Conservation (phyloP, 2,888 invertebrate genomes). For the Teinopalpus imperialis region DNA sequence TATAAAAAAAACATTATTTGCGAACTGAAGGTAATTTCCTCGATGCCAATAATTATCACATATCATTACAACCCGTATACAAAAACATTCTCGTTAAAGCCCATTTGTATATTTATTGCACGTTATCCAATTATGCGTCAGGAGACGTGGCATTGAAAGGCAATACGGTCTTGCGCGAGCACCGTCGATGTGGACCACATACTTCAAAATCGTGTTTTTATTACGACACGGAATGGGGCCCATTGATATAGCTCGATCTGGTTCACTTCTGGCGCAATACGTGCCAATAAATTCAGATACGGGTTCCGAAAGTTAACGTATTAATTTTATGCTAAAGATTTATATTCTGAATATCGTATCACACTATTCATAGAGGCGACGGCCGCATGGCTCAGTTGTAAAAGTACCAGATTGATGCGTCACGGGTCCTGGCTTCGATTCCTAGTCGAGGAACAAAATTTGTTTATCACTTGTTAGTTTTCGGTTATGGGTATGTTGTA, state of each 20-base stretch:
- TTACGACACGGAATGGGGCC: constrained; percentile 3
- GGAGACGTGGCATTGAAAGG: constrained; percentile 17
- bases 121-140: constrained; percentile 14
- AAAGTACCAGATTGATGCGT: too few relatives aligned
- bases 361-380: too few relatives aligned
- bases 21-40: neutral
- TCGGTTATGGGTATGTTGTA: too few relatives aligned
- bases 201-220: constrained; percentile 13
- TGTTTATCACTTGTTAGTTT: too few relatives aligned
- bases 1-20: too few relatives aligned
- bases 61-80: constrained; percentile 12
- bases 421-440: too few relatives aligned
- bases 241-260: constrained; percentile 3
- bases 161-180: constrained; percentile 13
- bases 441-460: too few relatives aligned
- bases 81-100: constrained; percentile 8
- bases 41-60: neutral
- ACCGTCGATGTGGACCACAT: constrained; percentile 10
- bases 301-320: neutral
- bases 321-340: too few relatives aligned
- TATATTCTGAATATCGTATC: too few relatives aligned
- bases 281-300: neutral
- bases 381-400: too few relatives aligned
- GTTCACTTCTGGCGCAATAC: constrained; percentile 4
- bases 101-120: constrained; percentile 8